Percentiles rank a stretch among this genome's conserved stretches.
Conservation (phyloP, 2,888 invertebrate species). For the Abrostola triplasia region DNA sequence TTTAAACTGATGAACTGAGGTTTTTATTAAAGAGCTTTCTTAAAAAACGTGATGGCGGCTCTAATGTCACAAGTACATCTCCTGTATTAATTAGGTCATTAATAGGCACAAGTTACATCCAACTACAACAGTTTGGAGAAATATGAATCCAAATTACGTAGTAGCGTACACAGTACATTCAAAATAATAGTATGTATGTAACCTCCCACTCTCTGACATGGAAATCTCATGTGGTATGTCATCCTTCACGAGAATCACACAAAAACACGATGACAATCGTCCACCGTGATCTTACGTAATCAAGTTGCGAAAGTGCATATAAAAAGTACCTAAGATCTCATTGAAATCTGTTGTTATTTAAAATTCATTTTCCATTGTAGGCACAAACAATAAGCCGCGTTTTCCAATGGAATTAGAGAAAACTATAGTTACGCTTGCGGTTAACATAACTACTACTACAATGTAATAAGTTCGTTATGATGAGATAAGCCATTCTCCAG, state of each 20-base stretch:
- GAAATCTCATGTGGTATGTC: too few species aligned
- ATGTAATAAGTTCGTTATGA: constrained; percentile 4
- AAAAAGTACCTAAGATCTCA: constrained; percentile 49
- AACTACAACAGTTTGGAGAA: too few species aligned
- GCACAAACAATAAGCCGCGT: constrained; percentile 49
- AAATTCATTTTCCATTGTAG: constrained; percentile 53
- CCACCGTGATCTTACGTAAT: constrained; percentile 17
- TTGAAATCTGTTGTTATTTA: constrained; percentile 46
- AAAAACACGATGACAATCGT: neutral
- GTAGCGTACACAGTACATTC: too few species aligned
- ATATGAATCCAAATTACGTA: too few species aligned
- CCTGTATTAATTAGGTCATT: too few species aligned
- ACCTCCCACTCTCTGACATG: too few species aligned
- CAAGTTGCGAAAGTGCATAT: constrained; percentile 40
- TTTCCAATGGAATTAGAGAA: constrained; percentile 55
- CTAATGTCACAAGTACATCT: too few species aligned
- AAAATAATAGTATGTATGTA: too few species aligned
- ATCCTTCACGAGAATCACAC: neutral
- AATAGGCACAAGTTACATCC: too few species aligned
- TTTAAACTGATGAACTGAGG: too few species aligned
- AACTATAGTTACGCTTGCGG: constrained; percentile 33
- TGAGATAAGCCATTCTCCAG: neutral
- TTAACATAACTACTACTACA: constrained; percentile 18
- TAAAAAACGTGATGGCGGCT: too few species aligned
- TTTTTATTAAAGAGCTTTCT: too few species aligned